These are phyloP conservation scores for Dolichomitus sp. DNA, from an alignment of 2,888 invertebrate species.

Conservation along the genomic window DNA sequence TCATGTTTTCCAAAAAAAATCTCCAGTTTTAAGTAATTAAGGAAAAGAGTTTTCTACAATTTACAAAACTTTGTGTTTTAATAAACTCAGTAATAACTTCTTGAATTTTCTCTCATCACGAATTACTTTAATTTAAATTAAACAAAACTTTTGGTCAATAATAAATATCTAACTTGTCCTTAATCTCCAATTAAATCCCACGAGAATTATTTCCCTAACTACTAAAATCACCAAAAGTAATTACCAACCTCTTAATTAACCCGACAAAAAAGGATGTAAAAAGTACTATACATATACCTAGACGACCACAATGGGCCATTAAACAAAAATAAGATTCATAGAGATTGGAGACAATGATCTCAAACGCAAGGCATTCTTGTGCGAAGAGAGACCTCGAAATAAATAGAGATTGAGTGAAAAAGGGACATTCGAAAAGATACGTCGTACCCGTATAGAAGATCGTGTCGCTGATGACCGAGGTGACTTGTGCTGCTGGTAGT, in stretches of 20 bases:
- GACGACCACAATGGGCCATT: not conserved
- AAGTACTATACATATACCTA: not conserved
- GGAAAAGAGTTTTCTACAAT: too few relatives aligned
- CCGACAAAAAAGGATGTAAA: not conserved
- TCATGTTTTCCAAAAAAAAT: too few relatives aligned
- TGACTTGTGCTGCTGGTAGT: constrained; percentile 10
- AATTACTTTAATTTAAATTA: too few relatives aligned
- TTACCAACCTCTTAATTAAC: not conserved
- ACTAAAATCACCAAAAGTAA: not conserved
- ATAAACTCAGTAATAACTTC: too few relatives aligned
- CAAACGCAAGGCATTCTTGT: not conserved
- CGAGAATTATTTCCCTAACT: not conserved
- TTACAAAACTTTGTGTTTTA: too few relatives aligned
- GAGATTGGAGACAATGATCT: not conserved
- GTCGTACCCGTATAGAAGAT: constrained; percentile 20
- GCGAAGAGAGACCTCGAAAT: not conserved
- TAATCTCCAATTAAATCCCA: not conserved
- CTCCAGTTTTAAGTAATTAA: too few relatives aligned
- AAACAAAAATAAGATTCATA: not conserved
- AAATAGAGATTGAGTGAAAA: not conserved
- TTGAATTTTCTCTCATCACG: too few relatives aligned
- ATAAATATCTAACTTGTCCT: not conserved
- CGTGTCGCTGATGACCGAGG: constrained; percentile 21
- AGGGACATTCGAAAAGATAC: not conserved
- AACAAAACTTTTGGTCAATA: too few relatives aligned